Evolutionary conservation across 2,888 invertebrate species (phyloP), one percentile per base, ranked within the genome.

Genomic region (Seira musarum): DNA sequence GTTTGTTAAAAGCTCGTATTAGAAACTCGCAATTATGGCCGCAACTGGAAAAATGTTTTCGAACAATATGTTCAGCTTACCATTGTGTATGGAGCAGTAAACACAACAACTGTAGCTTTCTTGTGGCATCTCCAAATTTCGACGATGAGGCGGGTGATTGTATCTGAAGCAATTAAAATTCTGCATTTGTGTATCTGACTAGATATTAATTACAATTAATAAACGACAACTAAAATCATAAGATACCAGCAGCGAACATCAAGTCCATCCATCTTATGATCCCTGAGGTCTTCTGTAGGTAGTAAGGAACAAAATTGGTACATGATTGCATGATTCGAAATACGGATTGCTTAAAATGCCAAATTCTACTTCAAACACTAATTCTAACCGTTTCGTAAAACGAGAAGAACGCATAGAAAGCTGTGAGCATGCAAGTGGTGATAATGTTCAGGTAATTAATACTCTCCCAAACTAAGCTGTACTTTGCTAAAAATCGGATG

Each of bases 71-170:
- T 25, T 64, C 15, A 25, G 10, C 22, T 17, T 46, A 80, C 73
- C 64, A 81, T 67, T 21, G 82, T 82, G 49, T 82, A 85, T 0
- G 80, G 83, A 1, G 77, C 75, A 2, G 67, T 63, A 22, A 82
- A 85, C 8, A 82, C 53, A 17, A 83, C 40, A 6, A 82, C 57
- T 21, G 71, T 70, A 1, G 77, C 76, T 40, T 75, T 13, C 1
- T 61, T 76, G 15, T 66, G 46, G 46, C 72, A 68, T n/a, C 85
- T 66, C 85, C 85, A 85, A 10, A 81, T 67, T 75, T 85, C 85
- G 2, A 82, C 77, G 10, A 13, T n/a, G 2, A 85, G 74, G 10
- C 84, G 73, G 0, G 83, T 1, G 2, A 82, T 21, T 2, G 75
- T 77, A 49, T 85, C 84, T 79, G 22, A 2, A 64, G 65, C n/a